Base-by-base conservation (phyloP, 1,140 invertebrate genomes). In the Drosophila jambulina region DNA sequence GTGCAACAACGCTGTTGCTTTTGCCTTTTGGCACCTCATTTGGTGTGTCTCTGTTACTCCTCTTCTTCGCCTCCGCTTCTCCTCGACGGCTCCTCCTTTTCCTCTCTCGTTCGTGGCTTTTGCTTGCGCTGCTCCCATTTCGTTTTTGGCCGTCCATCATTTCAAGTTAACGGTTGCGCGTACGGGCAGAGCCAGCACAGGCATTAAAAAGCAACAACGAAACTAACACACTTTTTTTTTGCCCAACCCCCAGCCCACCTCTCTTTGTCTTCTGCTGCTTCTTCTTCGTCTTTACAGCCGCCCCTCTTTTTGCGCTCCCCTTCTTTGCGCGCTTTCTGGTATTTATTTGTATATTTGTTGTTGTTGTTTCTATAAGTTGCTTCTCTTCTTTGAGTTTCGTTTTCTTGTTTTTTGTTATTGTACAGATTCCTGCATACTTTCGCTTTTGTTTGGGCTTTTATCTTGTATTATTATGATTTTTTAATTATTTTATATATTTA, bases 341-440 rank as follows among this genome's bases (percentile, higher is more conserved):
- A 51, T 51, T 51, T 51, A 27, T 51, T 51, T 51, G 46, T 48
- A 58, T 51, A 49, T 80, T 86, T 86, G 78, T 86, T 82, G 43
- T 86, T 79, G 79, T 76, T 59, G 59, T 82, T 82, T 87, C 78
- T 84, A 62, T 78, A 78, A 84, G 63, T 70, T 81, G 80, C 77
- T 78, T 87, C 67, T 75, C 62, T 56, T 79, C 45, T 80, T 80
- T 56, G 59, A 17, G 45, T 64, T 80, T 77, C 32, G 58, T 69
- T 69, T 68, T 34, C 27, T 34, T 36, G 19, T n/a, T 59, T 59
- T 42, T 78, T 81, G 65, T 78, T 75, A 56, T 75, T 78, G 67
- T 75, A 75, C 70, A 70, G 84, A 83, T 83, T 91, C 86, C 78
- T 71, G 72, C 64, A 65, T 91, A 90, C 84, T 88, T 90, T 90